Base-by-base conservation (phyloP, 2,888 invertebrate species). In the Busseola fusca region DNA sequence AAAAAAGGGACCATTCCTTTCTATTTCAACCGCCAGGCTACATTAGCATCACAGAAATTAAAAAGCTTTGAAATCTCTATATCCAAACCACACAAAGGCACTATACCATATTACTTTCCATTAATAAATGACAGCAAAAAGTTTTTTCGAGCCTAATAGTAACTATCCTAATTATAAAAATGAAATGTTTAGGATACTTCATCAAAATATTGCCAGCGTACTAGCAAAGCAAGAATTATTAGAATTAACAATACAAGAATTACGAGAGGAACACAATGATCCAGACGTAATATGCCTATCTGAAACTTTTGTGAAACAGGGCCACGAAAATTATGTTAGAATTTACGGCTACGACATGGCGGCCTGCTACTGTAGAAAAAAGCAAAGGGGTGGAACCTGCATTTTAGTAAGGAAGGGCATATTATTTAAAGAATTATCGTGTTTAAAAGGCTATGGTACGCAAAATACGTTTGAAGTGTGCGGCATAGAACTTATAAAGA, bases 391-490 rank as follows among this genome's bases (percentile, higher is more conserved):
- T 3, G 63, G 63, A 0, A 64, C 50, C 4, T 63, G 50, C 5
- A 64, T 52, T 3, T 18, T 64, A 1, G 6, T 30, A 6, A 63
- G 14, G 6, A 21, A 14, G 7, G 7, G 12, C 30, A n/a, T 63
- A 2, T 1, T 25, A 0, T 64, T 3, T 5, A 52, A 37, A 16
- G 25, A 64, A 1, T 4, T 64, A 2, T 10, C n/a, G 1, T 52
- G 52, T n/a, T 0, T 64, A 37, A 21, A 54, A 7, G 27, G 1
- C 1, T 2, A 54, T 9, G 52, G 56, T 12, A 30, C 9, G 3
- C 64, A 64, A 64, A 64, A 64, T 14, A 56, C 42, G n/a, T n/a
- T n/a, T n/a, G 71, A 71, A 66, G 40, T 7, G 1, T 72, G 62
- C 30, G 71, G 62, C 21, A 72, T 57, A 62, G 70, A 71, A 65